Evolutionary conservation across 2,797 vertebrate genomes (phyloP).

Genomic region (Pristis pectinata): DNA sequence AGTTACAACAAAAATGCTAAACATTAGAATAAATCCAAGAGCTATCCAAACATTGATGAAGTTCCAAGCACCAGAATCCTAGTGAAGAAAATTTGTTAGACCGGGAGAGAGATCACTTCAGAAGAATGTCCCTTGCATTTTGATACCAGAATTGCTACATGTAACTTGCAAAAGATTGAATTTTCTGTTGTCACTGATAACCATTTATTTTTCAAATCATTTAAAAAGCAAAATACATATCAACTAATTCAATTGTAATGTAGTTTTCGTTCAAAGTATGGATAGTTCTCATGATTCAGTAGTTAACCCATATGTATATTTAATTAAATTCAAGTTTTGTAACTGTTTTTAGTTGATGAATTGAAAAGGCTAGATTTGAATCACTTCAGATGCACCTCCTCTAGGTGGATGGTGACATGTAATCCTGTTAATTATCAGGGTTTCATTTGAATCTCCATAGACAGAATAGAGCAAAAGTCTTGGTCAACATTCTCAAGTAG

Average conservation of each 20-base stretch:
- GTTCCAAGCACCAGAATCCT: background rate
- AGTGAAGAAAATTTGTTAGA: background rate
- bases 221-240: background rate
- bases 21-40: background rate
- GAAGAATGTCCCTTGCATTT: background rate
- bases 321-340: background rate
- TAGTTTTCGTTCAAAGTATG: background rate
- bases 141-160: background rate
- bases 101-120: background rate
- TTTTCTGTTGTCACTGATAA: background rate
- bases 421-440: background rate
- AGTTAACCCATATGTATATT: background rate
- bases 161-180: background rate
- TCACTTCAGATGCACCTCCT: background rate
- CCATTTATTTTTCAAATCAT: background rate
- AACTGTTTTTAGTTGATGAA: background rate
- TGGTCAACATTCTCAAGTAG: background rate
- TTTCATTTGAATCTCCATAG: background rate
- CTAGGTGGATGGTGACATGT: background rate
- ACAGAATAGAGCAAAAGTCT: background rate
- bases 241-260: background rate
- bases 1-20: background rate
- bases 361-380: no score
- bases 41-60: background rate
- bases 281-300: background rate